A percentile compares a stretch with the other conserved stretches of the same genome.
These are phyloP conservation scores for Dromococcyx pavoninus DNA, from an alignment of 2,797 vertebrate species.

Conservation along the genomic window DNA sequence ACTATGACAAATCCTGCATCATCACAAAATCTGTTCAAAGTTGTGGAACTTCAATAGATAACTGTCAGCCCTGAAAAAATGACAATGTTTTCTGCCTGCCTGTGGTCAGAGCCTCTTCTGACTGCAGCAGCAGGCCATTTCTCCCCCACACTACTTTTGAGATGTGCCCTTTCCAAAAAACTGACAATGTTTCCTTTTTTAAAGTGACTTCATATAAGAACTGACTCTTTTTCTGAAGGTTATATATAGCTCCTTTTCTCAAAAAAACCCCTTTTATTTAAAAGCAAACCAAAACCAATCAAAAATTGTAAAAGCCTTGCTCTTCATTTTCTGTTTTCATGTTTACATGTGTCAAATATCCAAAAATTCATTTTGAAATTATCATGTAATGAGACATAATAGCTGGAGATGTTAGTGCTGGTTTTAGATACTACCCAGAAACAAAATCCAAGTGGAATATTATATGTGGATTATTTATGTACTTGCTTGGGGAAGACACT, in stretches of 20 bases:
- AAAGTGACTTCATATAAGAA: not conserved
- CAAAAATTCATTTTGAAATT: not conserved
- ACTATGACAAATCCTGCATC: not conserved
- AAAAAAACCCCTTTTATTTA: not conserved
- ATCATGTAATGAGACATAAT: not conserved
- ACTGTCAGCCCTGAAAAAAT: not conserved
- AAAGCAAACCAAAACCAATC: not conserved
- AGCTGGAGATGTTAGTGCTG: not conserved
- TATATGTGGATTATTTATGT: not conserved
- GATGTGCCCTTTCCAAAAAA: not conserved
- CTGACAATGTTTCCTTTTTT: rapidly evolving
- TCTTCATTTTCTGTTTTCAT: not conserved
- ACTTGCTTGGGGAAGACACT: not conserved
- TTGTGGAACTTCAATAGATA: not conserved
- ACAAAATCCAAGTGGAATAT: not conserved
- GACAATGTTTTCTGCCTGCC: not conserved
- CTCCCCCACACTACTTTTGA: not conserved
- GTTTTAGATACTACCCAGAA: not conserved
- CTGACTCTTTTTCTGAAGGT: not conserved
- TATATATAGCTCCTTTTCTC: not conserved
- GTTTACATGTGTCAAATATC: not conserved
- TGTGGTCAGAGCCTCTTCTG: not conserved
- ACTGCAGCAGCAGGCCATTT: not conserved
- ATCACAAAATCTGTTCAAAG: not conserved
- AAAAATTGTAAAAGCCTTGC: not conserved